These are phyloP conservation scores for Rallus crepitans DNA, from an alignment of 2,797 vertebrate species.

Conservation along the genomic window DNA sequence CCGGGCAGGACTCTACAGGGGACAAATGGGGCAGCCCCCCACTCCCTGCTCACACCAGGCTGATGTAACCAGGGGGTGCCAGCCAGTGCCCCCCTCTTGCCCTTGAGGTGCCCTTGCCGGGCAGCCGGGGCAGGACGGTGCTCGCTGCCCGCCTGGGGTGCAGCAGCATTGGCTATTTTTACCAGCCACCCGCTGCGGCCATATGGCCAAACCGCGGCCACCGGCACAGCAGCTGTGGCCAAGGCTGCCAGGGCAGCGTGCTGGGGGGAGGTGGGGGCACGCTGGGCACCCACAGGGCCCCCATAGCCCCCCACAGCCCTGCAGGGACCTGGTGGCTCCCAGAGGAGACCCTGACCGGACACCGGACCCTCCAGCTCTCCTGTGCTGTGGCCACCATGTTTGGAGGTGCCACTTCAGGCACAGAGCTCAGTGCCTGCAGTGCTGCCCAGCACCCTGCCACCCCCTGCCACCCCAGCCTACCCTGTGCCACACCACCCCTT, in stretches of 20 bases:
- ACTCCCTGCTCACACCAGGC: background rate
- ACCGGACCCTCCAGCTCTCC: background rate
- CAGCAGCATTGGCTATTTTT: background rate
- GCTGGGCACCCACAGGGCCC: fast-evolving
- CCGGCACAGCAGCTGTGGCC: background rate
- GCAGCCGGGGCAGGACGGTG: background rate
- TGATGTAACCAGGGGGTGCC: fast-evolving
- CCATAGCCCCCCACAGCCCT: background rate
- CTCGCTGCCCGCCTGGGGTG: background rate
- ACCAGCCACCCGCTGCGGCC: background rate
- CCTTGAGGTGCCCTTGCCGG: conserved; percentile 15
- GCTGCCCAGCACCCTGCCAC: background rate
- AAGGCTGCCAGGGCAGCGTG: background rate
- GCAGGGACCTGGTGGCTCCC: fast-evolving
- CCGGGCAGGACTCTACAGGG: fast-evolving
- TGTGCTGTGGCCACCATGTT: background rate
- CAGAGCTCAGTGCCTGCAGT: fast-evolving
- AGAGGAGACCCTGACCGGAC: fast-evolving
- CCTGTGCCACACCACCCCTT: fast-evolving
- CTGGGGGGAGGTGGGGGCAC: background rate
- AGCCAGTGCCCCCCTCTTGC: fast-evolving
- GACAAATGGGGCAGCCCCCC: background rate
- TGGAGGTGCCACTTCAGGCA: background rate
- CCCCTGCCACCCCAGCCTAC: background rate
- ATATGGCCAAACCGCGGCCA: background rate